phyloP scores from a whole-genome alignment of 2,113 vertebrate species.

The Acinonyx jubatus region DNA sequence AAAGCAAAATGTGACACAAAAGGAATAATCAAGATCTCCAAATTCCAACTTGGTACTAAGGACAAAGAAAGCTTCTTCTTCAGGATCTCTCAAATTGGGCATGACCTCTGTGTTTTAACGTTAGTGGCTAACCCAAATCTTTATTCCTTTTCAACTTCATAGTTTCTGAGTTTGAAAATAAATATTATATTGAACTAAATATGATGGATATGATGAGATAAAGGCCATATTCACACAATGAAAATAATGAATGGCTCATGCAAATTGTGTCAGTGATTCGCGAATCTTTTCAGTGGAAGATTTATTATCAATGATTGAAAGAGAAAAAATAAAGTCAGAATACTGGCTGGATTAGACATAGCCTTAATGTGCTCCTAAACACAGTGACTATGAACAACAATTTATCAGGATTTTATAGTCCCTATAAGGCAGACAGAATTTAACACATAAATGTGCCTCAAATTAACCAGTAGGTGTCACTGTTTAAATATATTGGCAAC shows the following conservation, averaged over 20 bases:
- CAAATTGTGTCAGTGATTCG: neutral
- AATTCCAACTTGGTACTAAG: neutral
- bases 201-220: neutral
- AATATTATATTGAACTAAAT: neutral
- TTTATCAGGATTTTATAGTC: neutral
- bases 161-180: neutral
- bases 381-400: neutral
- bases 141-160: neutral
- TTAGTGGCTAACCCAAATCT: neutral
- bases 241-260: neutral
- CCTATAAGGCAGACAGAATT: neutral
- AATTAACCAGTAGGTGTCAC: conserved; percentile 71
- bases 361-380: neutral
- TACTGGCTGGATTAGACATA: neutral
- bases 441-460: conserved; percentile 10
- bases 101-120: neutral
- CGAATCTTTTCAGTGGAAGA: neutral
- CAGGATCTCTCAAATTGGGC: neutral
- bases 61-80: neutral
- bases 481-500: conserved; percentile 29
- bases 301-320: neutral
- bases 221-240: neutral
- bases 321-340: neutral
- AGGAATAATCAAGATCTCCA: neutral
- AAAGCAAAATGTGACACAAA: neutral